A percentile compares a stretch with the other conserved stretches of the same genome.
Conservation (phyloP, 2,113 vertebrate species). For the Xiphias gladius region DNA sequence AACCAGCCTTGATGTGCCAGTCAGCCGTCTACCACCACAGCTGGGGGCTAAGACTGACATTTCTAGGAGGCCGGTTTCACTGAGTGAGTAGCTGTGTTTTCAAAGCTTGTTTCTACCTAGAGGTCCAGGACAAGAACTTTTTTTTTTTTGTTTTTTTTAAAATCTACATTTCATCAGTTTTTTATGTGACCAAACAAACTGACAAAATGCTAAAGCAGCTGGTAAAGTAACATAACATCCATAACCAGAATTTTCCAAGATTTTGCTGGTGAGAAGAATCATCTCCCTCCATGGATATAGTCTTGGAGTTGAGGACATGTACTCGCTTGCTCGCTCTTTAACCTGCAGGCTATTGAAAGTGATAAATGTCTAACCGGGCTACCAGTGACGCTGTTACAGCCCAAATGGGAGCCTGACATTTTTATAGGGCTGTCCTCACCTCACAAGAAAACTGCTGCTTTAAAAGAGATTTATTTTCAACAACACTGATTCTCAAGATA, state of each 20-base stretch:
- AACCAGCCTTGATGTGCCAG: slow-evolving; percentile 53
- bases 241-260: neutral
- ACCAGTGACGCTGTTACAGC: slow-evolving; percentile 16
- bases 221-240: neutral
- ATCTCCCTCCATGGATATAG: neutral
- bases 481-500: neutral
- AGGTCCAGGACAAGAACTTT: neutral
- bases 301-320: slow-evolving; percentile 2
- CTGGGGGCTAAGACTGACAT: slow-evolving; percentile 65
- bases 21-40: slow-evolving; percentile 39
- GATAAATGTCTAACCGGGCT: slow-evolving; percentile 40
- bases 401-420: slow-evolving; percentile 30
- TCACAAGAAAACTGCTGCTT: slow-evolving; percentile 26
- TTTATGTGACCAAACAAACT: slow-evolving; percentile 15
- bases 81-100: slow-evolving; percentile 25
- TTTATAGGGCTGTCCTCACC: slow-evolving; percentile 25
- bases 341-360: slow-evolving; percentile 1
- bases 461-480: slow-evolving; percentile 30
- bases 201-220: neutral
- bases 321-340: neutral
- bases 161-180: neutral
- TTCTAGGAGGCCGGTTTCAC: slow-evolving; percentile 34
- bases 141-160: neutral
- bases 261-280: neutral
- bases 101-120: slow-evolving; percentile 11